phyloP scores from a whole-genome alignment of 2,888 invertebrate genomes.

The Tetrapedia diversipes region DNA sequence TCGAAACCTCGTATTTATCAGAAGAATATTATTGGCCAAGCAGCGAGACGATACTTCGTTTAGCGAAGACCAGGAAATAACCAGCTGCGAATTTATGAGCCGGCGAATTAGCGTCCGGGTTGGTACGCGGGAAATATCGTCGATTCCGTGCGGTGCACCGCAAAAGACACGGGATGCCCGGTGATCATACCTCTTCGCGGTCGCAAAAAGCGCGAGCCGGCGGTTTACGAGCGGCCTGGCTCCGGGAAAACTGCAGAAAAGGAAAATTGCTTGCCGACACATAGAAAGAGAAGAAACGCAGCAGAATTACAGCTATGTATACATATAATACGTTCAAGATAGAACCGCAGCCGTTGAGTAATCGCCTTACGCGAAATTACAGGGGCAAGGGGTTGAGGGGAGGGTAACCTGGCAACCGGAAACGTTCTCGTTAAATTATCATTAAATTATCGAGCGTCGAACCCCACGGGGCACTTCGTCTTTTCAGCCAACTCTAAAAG shows the following conservation, averaged over 20 bases:
- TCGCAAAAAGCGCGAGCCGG: slow-evolving; percentile 55
- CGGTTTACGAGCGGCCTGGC: slow-evolving; percentile 66
- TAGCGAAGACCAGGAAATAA: not conserved
- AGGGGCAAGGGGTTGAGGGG: too few relatives aligned
- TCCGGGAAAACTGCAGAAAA: slow-evolving; percentile 42
- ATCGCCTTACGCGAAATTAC: slow-evolving; percentile 58
- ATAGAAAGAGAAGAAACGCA: slow-evolving; percentile 21
- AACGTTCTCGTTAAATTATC: slow-evolving; percentile 19
- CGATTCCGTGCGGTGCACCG: slow-evolving; percentile 10
- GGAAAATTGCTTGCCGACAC: slow-evolving; percentile 43
- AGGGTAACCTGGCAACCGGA: slow-evolving; percentile 28
- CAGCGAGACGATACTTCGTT: too few relatives aligned
- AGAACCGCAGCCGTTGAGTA: slow-evolving; percentile 48
- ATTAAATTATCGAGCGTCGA: not conserved
- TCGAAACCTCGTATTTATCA: too few relatives aligned
- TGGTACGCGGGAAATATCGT: slow-evolving; percentile 22
- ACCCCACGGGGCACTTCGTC: not conserved
- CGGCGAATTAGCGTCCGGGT: slow-evolving; percentile 2
- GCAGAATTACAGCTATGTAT: too few relatives aligned
- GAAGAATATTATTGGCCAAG: too few relatives aligned
- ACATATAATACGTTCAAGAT: too few relatives aligned
- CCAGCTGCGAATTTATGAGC: not conserved
- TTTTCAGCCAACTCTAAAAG: too few relatives aligned
- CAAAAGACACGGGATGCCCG: slow-evolving; percentile 7
- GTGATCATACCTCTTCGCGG: slow-evolving; percentile 1